phyloP scores from a whole-genome alignment of 2,113 vertebrate genomes.

The Colossoma macropomum region DNA sequence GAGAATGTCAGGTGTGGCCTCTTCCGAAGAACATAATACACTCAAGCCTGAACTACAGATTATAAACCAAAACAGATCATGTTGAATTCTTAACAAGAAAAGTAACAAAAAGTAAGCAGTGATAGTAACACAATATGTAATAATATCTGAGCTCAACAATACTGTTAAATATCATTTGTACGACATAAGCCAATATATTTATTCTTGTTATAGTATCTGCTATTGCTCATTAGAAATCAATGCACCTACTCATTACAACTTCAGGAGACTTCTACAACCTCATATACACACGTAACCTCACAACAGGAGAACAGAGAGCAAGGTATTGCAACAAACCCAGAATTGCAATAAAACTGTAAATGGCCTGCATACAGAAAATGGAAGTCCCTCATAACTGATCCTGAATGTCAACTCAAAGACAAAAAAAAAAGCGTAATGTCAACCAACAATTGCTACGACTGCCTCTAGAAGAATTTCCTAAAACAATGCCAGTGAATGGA shows the following conservation, averaged over 20 bases:
- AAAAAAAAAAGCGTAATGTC: background rate
- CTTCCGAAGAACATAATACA: slow-evolving; percentile 31
- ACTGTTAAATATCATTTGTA: background rate
- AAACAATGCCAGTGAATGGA: slow-evolving; percentile 2
- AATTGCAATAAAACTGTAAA: background rate
- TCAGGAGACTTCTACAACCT: background rate
- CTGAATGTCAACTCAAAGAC: background rate
- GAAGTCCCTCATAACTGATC: background rate
- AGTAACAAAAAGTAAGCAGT: background rate
- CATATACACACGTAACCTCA: background rate
- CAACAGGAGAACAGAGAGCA: background rate
- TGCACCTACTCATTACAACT: background rate
- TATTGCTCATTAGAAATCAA: background rate
- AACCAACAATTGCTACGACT: background rate
- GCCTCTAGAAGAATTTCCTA: background rate
- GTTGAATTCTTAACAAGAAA: background rate
- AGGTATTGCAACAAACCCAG: background rate
- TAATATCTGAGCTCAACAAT: background rate
- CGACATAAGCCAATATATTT: background rate
- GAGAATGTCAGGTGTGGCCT: slow-evolving; percentile 48
- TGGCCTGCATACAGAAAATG: background rate
- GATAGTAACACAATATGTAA: background rate
- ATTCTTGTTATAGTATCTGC: background rate
- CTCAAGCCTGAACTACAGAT: slow-evolving; percentile 2
- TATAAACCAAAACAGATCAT: slow-evolving; percentile 18